Evolutionary conservation across 2,113 vertebrate genomes (phyloP), one percentile per base, ranked within the genome.

Genomic region (Sterrhoptilus dennistouni): DNA sequence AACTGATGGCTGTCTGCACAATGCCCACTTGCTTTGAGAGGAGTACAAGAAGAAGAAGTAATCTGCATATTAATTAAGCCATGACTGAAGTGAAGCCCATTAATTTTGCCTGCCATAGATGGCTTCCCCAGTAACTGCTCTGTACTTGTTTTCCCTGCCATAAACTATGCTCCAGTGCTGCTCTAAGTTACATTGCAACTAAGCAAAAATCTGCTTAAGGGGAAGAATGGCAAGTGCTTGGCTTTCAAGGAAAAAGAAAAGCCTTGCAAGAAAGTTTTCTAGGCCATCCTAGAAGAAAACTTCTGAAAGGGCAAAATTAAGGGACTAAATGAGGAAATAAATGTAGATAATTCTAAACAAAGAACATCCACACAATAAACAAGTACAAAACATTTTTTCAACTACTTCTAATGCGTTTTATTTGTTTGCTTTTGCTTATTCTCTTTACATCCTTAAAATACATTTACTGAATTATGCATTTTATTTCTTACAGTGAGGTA

Each of bases 41-140:
- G 2, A 89, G 45, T 81, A n/a, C 50, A 71, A 92, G 29, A 80
- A 92, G 29, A 80, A 44, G 66, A 87, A 91, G 85, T 71, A 93
- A 96, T 94, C 93, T 94, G 83, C 90, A 82, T 96, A 90, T 95
- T 96, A 96, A 94, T 87, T 90, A 66, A 77, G 9, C 36, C 69
- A 42, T 4, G 12, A 35, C 35, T 82, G 45, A 92, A 60, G 18
- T 28, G 25, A 95, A 95, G 65, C 60, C 69, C 35, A 14, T 92
- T 93, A 95, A 95, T 95, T 96, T 93, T 94, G 59, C n/a, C 79
- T 94, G 91, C 76, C 94, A 91, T 91, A 88, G 87, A 65, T 77
- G 79, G 88, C 74, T 97, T 75, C 78, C 81, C 68, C 87, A 87
- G 75, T 88, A 94, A 94, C 94, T 92, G 75, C 54, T 96, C 81